Evolutionary conservation across 92 coral and sea anemone species (phyloP).

Genomic region (Zoanthus sociatus): DNA sequence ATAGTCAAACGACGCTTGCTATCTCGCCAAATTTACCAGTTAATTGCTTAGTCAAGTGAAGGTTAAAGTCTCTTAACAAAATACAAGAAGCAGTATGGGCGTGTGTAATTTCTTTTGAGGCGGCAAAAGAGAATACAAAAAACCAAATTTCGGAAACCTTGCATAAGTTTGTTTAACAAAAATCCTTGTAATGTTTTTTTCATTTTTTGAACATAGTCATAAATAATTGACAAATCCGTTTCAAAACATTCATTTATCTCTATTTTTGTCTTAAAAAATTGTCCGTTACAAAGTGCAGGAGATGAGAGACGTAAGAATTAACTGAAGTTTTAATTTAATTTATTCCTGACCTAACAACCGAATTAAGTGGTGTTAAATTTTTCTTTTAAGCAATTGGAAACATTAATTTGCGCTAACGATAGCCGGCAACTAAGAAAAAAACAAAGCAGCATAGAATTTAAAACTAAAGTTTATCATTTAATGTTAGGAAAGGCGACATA

Average conservation of each 20-base stretch:
- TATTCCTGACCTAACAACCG: conserved; percentile 3
- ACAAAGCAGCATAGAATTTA: neutral
- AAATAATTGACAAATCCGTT: conserved; percentile 25
- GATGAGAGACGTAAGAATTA: neutral
- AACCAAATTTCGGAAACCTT: neutral
- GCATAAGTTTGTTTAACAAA: conserved; percentile 18
- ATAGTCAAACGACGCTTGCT: conserved; percentile 19
- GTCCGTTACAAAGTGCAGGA: conserved; percentile 9
- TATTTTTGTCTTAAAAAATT: conserved; percentile 2
- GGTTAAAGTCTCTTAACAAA: conserved; percentile 19
- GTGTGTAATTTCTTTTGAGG: conserved; percentile 16
- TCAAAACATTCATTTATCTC: conserved; percentile 28
- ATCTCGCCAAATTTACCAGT: conserved; percentile 19
- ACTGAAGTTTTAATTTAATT: conserved; percentile 13
- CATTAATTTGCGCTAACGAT: neutral
- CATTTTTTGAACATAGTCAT: neutral
- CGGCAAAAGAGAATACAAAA: conserved; percentile 18
- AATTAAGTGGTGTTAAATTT: conserved; percentile 20
- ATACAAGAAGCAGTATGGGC: conserved; percentile 12
- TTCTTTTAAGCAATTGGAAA: conserved; percentile 11
- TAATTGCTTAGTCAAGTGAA: conserved; percentile 37
- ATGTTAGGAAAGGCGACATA: neutral
- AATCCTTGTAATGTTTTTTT: neutral
- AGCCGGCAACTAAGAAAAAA: conserved; percentile 3
- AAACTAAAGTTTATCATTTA: conserved; percentile 25